A percentile compares a stretch with the other conserved stretches of the same genome.
These are phyloP conservation scores for Meloidogyne chitwoodi DNA, from an alignment of 1,140 invertebrate genomes.

Conservation along the genomic window DNA sequence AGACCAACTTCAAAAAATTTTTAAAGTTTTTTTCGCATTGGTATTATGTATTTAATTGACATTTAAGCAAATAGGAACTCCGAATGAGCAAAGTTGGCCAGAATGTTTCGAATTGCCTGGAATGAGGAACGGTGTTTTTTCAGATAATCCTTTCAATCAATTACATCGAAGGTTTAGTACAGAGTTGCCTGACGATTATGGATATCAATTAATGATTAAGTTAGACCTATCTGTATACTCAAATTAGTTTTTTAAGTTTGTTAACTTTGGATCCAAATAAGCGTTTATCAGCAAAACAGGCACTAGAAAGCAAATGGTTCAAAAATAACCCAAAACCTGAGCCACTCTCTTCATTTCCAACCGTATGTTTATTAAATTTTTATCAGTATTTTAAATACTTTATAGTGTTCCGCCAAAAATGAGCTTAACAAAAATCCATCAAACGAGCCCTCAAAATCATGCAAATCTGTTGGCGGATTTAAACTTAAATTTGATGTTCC, in stretches of 20 bases:
- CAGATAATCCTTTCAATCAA: slow-evolving; percentile 65
- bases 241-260: too few relatives aligned
- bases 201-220: slow-evolving; percentile 37
- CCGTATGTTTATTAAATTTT: slow-evolving; percentile 61
- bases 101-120: slow-evolving; percentile 82
- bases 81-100: slow-evolving; percentile 89
- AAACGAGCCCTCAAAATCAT: background rate
- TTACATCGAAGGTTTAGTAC: slow-evolving; percentile 64
- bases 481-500: slow-evolving; percentile 26
- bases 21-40: slow-evolving; percentile 74
- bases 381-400: too few relatives aligned
- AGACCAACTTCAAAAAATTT: slow-evolving; percentile 91
- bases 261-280: slow-evolving; percentile 14
- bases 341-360: slow-evolving; percentile 94
- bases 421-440: slow-evolving; percentile 20
- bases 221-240: slow-evolving; percentile 35
- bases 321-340: slow-evolving; percentile 84
- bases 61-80: slow-evolving; percentile 81
- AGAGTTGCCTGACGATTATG: slow-evolving; percentile 30
- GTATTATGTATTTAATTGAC: background rate
- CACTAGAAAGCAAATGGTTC: slow-evolving; percentile 82
- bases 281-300: slow-evolving; percentile 83
- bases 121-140: slow-evolving; percentile 30
- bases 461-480: slow-evolving; percentile 11
- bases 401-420: slow-evolving; percentile 23